Conservation (phyloP, 2,797 vertebrate species). For the Leptatherina wallacei region DNA sequence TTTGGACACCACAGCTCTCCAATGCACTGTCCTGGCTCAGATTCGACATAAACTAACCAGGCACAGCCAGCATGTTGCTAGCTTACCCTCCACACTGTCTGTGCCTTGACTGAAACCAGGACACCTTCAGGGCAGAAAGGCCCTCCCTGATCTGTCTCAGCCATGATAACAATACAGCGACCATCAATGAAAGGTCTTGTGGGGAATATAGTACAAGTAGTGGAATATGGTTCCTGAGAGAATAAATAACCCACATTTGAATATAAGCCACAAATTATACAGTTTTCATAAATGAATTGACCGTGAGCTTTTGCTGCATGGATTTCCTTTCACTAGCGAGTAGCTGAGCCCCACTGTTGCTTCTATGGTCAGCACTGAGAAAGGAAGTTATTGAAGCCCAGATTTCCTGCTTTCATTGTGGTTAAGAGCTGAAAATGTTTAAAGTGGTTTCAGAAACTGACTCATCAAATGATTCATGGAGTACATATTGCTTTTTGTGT, state of each 20-base stretch:
- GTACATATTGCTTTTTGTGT: constrained; percentile 88
- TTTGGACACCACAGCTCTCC: constrained; percentile 49
- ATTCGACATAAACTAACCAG: constrained; percentile 66
- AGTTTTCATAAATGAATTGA: constrained; percentile 89
- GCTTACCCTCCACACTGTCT: constrained; percentile 56
- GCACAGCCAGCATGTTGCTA: constrained; percentile 63
- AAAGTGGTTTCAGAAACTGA: constrained; percentile 97
- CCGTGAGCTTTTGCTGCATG: constrained; percentile 87
- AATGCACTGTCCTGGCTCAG: constrained; percentile 45
- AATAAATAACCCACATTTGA: constrained; percentile 85
- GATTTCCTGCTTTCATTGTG: constrained; percentile 94
- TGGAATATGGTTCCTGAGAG: constrained; percentile 71
- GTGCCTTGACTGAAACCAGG: constrained; percentile 69
- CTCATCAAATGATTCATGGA: constrained; percentile 94
- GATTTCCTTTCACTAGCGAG: constrained; percentile 86
- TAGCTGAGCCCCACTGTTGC: constrained; percentile 84
- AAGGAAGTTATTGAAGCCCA: constrained; percentile 97
- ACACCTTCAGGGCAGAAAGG: constrained; percentile 71
- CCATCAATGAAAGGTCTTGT: constrained; percentile 78
- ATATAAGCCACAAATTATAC: constrained; percentile 90
- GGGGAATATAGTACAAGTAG: constrained; percentile 78
- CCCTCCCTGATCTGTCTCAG: constrained; percentile 66
- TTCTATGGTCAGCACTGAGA: constrained; percentile 86
- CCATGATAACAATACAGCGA: constrained; percentile 77
- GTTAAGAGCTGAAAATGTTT: constrained; percentile 92